These are phyloP conservation scores for Misgurnus anguillicaudatus DNA, from an alignment of 2,113 vertebrate genomes.

Conservation along the genomic window DNA sequence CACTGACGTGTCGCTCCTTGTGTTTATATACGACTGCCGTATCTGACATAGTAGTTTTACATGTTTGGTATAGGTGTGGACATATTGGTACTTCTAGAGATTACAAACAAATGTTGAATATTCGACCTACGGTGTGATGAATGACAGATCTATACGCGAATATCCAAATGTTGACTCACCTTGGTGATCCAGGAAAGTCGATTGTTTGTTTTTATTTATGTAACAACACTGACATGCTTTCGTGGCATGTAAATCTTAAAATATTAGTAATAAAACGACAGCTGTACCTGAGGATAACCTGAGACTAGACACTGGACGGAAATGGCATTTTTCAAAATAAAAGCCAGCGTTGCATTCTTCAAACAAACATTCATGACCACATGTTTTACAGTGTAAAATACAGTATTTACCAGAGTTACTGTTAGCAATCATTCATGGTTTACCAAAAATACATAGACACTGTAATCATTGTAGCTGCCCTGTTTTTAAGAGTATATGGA, in stretches of 20 bases:
- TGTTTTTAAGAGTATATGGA: too few relatives aligned
- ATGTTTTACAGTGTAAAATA: not conserved
- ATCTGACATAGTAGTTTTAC: not conserved
- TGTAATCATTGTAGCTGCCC: too few relatives aligned
- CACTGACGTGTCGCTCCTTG: not conserved
- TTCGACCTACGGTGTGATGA: not conserved
- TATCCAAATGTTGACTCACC: not conserved
- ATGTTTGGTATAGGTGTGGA: not conserved
- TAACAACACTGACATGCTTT: not conserved
- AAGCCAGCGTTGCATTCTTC: not conserved
- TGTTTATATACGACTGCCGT: not conserved
- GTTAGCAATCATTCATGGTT: too few relatives aligned
- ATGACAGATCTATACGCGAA: not conserved
- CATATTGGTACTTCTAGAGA: not conserved
- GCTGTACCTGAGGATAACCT: too few relatives aligned
- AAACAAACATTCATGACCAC: not conserved
- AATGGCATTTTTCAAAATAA: slow-evolving; percentile 19
- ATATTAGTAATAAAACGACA: not conserved
- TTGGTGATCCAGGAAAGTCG: too few relatives aligned
- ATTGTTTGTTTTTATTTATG: too few relatives aligned
- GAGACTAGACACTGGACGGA: not conserved
- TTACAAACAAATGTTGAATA: not conserved
- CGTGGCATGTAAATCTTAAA: not conserved
- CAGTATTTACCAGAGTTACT: not conserved
- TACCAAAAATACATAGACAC: not conserved